Evolutionary conservation across 2,113 vertebrate genomes (phyloP), one percentile per base, ranked within the genome.

Genomic region (Epinephelus lanceolatus): DNA sequence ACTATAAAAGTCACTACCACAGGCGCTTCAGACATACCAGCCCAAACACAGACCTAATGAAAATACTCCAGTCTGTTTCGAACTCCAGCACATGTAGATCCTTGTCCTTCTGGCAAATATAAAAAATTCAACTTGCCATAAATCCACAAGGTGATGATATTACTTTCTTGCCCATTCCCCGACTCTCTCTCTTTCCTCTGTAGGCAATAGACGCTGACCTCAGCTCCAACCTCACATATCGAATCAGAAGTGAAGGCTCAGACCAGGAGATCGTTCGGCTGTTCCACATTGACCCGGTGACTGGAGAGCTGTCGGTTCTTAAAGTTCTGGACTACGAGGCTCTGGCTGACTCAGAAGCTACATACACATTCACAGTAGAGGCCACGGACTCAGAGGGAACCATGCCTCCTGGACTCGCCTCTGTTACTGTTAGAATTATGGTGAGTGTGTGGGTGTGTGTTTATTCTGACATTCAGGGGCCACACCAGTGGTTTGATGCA

Each of bases 201-300:
- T 52, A 99, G 98, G 98, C 98, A 0, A 95, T 91, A 69, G 98
- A 99, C 6, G 91, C 94, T 47, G 98, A 99, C 91, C 95, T 98
- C 11, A 91, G 92, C 79, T 94, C 98, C 27, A 97, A 97, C 67
- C 92, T 98, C 83, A 97, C 96, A 4, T 99, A 99, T 56, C 95
- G 88, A n/a, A 98, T 99, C 90, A 95, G 96, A 87, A 95, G 94
- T 0, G 92, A 87, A 59, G 84, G 79, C 33, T 61, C 52, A 0
- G 73, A 85, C 73, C 65, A 87, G 55, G 95, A 97, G 72, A 96
- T 95, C 8, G 84, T 62, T 6, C 82, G 94, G 61, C 88, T 98
- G 13, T 99, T 99, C 90, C 88, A 91, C 19, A 71, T 99, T 6
- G 74, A 98, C 92, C 95, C 96, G 2, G 77, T 94, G 18, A 97